Conservation (phyloP, 2,888 invertebrate species). For the Drosophila leonis region DNA sequence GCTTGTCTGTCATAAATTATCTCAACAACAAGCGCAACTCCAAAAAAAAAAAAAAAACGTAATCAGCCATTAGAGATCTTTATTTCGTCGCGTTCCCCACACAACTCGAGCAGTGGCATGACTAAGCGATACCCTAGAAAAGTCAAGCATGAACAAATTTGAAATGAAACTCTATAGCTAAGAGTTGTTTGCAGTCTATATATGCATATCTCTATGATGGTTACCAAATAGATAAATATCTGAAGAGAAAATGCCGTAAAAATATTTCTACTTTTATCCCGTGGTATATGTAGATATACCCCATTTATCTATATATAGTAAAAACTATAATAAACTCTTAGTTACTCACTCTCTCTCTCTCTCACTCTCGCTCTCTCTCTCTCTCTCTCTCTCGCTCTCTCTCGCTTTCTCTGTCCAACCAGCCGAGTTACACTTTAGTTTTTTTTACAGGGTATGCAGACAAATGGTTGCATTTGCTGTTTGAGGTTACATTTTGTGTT, state of each 20-base stretch:
- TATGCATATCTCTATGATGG: neutral
- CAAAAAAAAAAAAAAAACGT: slow-evolving; percentile 28
- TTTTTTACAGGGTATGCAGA: slow-evolving; percentile 9
- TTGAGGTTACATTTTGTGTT: slow-evolving; percentile 49
- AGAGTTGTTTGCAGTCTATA: too few species aligned
- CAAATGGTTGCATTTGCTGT: slow-evolving; percentile 3
- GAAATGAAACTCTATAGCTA: neutral
- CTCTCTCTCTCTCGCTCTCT: neutral
- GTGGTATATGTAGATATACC: too few species aligned
- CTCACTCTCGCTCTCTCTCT: neutral
- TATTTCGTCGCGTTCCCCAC: slow-evolving; percentile 52
- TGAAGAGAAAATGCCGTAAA: neutral
- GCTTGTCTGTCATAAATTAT: slow-evolving; percentile 75
- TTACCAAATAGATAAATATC: neutral
- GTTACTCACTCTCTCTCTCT: neutral
- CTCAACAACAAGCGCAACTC: slow-evolving; percentile 52
- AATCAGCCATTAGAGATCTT: slow-evolving; percentile 78
- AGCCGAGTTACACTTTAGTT: neutral
- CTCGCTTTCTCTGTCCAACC: neutral
- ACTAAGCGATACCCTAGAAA: slow-evolving; percentile 15
- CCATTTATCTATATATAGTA: too few species aligned
- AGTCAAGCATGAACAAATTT: neutral
- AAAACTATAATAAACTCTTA: neutral
- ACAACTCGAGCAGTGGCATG: neutral
- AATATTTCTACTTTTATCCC: neutral